Base-by-base conservation (phyloP, 2,113 vertebrate species). In the Morone chrysops region DNA sequence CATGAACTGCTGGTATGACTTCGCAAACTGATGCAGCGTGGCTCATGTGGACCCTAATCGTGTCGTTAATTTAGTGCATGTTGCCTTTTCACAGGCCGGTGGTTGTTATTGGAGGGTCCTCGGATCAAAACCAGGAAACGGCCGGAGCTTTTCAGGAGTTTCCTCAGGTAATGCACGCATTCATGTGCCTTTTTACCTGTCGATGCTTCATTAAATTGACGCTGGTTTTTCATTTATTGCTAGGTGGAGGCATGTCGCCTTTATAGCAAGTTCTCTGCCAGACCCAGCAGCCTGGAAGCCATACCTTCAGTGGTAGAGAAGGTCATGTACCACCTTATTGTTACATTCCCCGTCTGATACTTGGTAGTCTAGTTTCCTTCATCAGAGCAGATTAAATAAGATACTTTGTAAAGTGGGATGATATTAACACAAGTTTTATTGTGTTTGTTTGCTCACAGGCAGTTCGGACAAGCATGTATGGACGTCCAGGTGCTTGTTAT, bases 71-170 rank as follows among this genome's bases (percentile, higher is more conserved):
- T 51, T 79, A 68, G 25, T 40, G 13, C 47, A 1, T 78, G 20
- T 61, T 75, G 12, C 20, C 43, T 62, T 53, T 79, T 59, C 18
- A 50, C 90, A 99, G 98, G 98, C 98, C 98, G 36, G 94, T 99
- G 87, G 79, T 99, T 90, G 97, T 99, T 80, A 95, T 99, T 51
- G 98, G 96, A 54, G 98, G 98, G 40, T 98, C 98, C 60, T 96
- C 97, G 41, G 97, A 99, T 94, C 94, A 89, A 90, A 96, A 96
- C 93, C 98, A 99, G 82, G 97, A 99, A 92, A 97, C 96, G 12
- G 96, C 97, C 92, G 98, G 98, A 72, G 98, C 97, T 54, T 99
- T 99, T 90, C 98, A 99, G 90, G 98, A 99, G 92, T 99, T 99
- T 76, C 97, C 98, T 73, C 98, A 99, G 97, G 98, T 99, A 95